Evolutionary conservation across 2,888 invertebrate genomes (phyloP), one percentile per base, ranked within the genome.

Genomic region (Lithophane socia): DNA sequence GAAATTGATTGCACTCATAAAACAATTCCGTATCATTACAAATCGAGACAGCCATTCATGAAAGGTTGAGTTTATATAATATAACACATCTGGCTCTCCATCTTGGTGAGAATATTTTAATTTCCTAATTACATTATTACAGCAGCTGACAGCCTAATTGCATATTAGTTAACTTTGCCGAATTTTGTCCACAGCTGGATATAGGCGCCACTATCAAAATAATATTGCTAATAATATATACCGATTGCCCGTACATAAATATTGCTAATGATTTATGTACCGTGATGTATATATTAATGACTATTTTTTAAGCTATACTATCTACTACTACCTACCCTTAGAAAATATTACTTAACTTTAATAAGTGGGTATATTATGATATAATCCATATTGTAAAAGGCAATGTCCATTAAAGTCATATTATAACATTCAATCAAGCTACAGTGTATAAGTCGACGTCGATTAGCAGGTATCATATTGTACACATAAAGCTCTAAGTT

Each of bases 401-500:
- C 42, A 77, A 66, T 56, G 21, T 56, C 60, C 60, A 83, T 77
- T 83, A 70, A 70, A 77, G 66, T 56, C 42, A 37, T 78, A 78
- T 67, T 80, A 78, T 67, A 54, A 78, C 24, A 78, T 84, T 81
- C 79, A 84, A 81, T 81, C 68, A 76, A 54, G 68, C 56, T 72
- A 29, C 61, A 52, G 12, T n/a, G n/a, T n/a, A n/a, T n/a, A n/a
- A n/a, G n/a, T 49, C 37, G 18, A 58, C 49, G 52, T 84, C 81
- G 42, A 80, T 82, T 75, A 84, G 64, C 70, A 63, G 49, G 68
- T 82, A 82, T 85, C 71, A 85, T 83, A 83, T 77, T 84, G 72
- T 66, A 73, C 66, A 42, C n/a, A 44, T 65, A 73, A 70, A 58
- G 37, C 18, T 44, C 44, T 47, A 12, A 58, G 21, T 29, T 76